These are phyloP conservation scores for Melanostigma gelatinosum DNA, from an alignment of 2,113 vertebrate genomes.

Conservation along the genomic window DNA sequence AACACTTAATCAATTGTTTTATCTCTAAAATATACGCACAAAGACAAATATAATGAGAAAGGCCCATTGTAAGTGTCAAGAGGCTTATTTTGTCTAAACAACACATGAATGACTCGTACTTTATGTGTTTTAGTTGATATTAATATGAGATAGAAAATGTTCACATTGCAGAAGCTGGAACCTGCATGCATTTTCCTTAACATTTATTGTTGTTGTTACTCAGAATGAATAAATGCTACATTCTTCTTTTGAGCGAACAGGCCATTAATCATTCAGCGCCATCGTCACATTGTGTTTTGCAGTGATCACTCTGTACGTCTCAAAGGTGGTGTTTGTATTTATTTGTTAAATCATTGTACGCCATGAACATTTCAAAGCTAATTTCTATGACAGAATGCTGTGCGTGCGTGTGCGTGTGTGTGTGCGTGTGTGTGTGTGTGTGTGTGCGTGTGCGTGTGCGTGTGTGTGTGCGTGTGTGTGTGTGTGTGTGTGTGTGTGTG, in stretches of 20 bases:
- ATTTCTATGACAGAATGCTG: neutral
- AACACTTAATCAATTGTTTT: neutral
- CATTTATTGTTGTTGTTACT: neutral
- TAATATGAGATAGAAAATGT: neutral
- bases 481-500: constrained; percentile 14
- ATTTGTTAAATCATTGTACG: neutral
- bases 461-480: neutral
- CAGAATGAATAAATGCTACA: neutral
- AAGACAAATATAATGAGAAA: neutral
- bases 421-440: neutral
- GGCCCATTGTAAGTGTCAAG: neutral
- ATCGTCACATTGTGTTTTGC: neutral
- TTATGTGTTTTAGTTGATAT: neutral
- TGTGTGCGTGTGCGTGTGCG: neutral
- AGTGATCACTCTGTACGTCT: neutral
- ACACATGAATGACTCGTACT: neutral
- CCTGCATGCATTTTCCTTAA: too few relatives aligned
- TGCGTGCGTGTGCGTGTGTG: too few relatives aligned
- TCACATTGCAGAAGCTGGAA: neutral
- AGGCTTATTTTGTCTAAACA: too few relatives aligned
- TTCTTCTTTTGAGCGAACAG: neutral
- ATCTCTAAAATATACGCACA: neutral
- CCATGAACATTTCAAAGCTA: neutral
- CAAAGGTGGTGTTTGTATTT: neutral
- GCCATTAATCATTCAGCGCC: neutral